Percentiles rank a stretch among this genome's conserved stretches.
These are phyloP conservation scores for Garrulus glandarius DNA, from an alignment of 2,797 vertebrate genomes.

Conservation along the genomic window DNA sequence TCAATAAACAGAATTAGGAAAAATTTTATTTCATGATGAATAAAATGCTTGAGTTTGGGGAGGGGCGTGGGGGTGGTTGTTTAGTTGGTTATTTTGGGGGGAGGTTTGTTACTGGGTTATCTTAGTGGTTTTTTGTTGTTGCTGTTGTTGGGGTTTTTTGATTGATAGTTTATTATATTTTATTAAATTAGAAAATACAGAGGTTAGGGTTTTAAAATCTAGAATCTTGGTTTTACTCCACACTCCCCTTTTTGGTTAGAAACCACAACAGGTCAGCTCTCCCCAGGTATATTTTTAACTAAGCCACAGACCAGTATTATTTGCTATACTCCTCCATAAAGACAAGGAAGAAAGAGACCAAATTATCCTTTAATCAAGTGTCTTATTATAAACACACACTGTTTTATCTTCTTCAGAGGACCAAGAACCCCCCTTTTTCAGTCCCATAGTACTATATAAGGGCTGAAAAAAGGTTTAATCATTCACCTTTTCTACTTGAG, in stretches of 20 bases:
- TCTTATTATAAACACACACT: not conserved
- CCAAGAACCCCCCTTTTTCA: not conserved
- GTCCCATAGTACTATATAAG: not conserved
- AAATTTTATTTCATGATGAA: rapidly evolving
- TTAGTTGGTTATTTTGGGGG: not conserved
- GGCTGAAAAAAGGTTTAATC: not conserved
- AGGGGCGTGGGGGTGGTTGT: not conserved
- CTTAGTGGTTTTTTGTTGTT: not conserved
- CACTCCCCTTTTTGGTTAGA: not conserved
- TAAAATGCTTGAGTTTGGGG: not conserved
- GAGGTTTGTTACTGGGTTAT: not conserved
- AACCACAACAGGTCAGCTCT: not conserved
- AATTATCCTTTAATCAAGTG: not conserved
- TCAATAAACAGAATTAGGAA: not conserved
- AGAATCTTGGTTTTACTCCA: not conserved
- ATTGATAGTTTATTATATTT: not conserved
- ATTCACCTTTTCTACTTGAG: not conserved
- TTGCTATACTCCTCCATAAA: not conserved
- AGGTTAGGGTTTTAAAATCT: not conserved
- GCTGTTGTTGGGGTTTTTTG: not conserved
- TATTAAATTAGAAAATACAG: not conserved
- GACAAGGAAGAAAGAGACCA: not conserved
- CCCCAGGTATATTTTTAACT: not conserved
- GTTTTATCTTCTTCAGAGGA: not conserved
- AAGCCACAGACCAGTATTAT: not conserved